These are phyloP conservation scores for Tigriopus japonicus DNA, from an alignment of 1,140 invertebrate species.

Conservation along the genomic window DNA sequence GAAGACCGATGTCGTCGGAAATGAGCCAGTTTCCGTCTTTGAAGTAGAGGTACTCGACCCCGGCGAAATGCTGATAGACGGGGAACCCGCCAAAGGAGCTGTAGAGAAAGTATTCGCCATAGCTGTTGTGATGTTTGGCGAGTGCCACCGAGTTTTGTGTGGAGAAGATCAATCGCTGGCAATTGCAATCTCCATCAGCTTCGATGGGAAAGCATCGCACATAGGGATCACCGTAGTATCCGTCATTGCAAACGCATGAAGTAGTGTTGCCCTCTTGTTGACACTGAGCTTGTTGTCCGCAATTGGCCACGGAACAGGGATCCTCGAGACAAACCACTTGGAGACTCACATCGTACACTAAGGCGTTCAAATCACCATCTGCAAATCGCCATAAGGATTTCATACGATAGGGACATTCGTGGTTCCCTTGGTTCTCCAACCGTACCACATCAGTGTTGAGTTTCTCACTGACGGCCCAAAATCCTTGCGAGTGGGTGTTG, in stretches of 20 bases:
- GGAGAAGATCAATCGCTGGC: neutral
- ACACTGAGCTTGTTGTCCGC: neutral
- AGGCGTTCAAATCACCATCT: neutral
- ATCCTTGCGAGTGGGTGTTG: neutral
- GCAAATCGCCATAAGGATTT: constrained; percentile 2
- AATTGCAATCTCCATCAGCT: neutral
- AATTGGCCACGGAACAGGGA: neutral
- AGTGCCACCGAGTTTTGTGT: neutral
- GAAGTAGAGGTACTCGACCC: neutral
- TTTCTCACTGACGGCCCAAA: neutral
- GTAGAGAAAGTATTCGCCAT: neutral
- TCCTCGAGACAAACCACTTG: neutral
- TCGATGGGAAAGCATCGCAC: neutral
- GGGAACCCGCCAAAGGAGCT: neutral
- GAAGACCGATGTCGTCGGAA: neutral
- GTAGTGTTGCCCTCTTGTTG: neutral
- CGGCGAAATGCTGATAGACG: neutral
- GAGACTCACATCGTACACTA: neutral
- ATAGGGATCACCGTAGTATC: neutral
- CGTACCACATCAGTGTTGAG: neutral
- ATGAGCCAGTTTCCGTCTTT: neutral
- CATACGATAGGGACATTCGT: neutral
- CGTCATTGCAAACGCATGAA: neutral
- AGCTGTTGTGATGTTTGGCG: neutral
- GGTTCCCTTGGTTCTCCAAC: neutral